Evolutionary conservation across 1,140 invertebrate genomes (phyloP), one percentile per base, ranked within the genome.

Genomic region (Globodera rostochiensis): DNA sequence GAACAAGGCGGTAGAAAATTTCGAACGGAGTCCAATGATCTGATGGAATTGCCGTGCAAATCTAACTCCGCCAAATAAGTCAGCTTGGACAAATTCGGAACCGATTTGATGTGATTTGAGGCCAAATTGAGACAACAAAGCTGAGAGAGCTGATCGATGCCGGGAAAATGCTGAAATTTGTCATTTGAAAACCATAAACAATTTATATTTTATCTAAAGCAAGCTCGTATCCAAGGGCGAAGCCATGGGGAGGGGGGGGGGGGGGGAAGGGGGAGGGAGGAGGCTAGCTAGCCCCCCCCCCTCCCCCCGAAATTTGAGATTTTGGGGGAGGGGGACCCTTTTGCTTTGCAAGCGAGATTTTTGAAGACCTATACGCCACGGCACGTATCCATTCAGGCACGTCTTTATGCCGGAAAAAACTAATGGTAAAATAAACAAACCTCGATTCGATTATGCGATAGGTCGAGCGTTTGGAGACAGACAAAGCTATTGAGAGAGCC

Each of bases 401-500:
- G 36, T 36, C 36, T 36, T 36, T 36, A 36, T 36, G 36, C 36
- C 36, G 36, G 25, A 25, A 36, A 36, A 36, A 36, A 36, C 36
- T 0, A 36, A 36, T 36, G 3, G 36, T 36, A 36, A 36, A 36
- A 36, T 3, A 36, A 78, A 77, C n/a, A 66, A 60, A 81, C 80
- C 64, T 81, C 80, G 69, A 81, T 81, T 25, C 80, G 73, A 69
- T 81, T 81, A 53, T 81, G 80, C 3, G 80, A 81, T 9, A 81
- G 66, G 50, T 81, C 73, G 6, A 81, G 19, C 21, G 64, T 47
- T 36, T 77, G 53, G 9, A 81, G 46, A n/a, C 67, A 50, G 36
- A 75, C 15, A 49, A 81, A 76, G n/a, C 21, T 79, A 5, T 81
- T 66, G 13, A 81, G 50, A 11, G 46, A 45, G 36, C 36, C 74